A percentile compares a stretch with the other conserved stretches of the same genome.
Conservation (phyloP, 2,113 vertebrate species). For the Alexandromys fortis region DNA sequence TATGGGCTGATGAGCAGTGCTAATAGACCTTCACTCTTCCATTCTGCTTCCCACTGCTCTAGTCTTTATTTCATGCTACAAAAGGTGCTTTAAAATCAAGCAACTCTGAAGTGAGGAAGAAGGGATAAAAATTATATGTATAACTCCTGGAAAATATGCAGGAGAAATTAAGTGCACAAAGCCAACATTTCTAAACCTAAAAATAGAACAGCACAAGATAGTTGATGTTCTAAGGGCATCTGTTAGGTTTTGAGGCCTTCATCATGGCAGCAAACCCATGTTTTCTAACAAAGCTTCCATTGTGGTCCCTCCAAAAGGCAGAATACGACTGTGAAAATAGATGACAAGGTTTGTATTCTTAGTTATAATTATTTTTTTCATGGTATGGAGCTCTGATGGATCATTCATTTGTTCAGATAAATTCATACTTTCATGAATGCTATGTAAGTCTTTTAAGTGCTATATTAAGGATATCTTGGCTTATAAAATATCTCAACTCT, state of each 20-base stretch:
- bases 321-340: background rate
- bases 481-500: background rate
- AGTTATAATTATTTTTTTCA: background rate
- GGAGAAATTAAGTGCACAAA: constrained; percentile 8
- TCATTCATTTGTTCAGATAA: background rate
- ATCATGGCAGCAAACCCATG: background rate
- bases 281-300: constrained; percentile 28
- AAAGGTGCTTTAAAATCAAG: background rate
- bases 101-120: background rate
- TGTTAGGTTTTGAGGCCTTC: background rate
- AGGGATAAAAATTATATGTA: background rate
- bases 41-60: background rate
- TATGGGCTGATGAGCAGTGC: background rate
- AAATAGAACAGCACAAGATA: background rate
- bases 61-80: background rate
- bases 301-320: background rate
- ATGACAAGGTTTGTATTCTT: background rate
- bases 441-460: background rate
- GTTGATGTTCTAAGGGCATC: background rate
- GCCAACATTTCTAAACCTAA: constrained; percentile 24
- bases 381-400: background rate
- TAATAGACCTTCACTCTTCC: background rate
- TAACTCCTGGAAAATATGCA: background rate
- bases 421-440: background rate
- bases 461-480: background rate